Evolutionary conservation across 2,797 vertebrate genomes (phyloP).

Genomic region (Lophotriccus pileatus): DNA sequence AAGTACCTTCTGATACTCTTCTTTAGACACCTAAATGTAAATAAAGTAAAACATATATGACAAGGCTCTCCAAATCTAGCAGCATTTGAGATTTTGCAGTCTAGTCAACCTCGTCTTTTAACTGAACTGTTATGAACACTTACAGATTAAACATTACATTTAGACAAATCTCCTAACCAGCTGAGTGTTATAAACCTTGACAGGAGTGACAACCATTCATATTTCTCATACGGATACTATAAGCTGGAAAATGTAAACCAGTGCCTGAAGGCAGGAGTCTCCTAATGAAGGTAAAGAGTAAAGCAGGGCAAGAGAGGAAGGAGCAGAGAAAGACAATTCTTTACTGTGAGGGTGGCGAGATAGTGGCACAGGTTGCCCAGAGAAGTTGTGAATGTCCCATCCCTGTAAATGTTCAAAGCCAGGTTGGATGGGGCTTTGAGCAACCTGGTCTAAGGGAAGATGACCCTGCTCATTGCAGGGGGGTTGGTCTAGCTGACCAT

Average conservation of each 20-base stretch:
- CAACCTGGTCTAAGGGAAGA: accelerated
- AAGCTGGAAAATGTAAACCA: not conserved
- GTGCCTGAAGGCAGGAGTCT: not conserved
- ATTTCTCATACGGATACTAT: not conserved
- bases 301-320: not conserved
- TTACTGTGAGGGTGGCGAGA: not conserved
- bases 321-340: not conserved
- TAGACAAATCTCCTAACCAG: not conserved
- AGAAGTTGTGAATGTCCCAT: not conserved
- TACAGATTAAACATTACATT: not conserved
- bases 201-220: not conserved
- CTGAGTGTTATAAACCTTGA: not conserved
- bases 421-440: not conserved
- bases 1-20: not conserved
- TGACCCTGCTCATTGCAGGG: not conserved
- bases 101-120: not conserved
- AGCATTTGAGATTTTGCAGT: not conserved
- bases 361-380: not conserved
- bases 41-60: not conserved
- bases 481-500: not conserved
- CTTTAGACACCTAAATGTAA: not conserved
- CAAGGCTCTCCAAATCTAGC: not conserved
- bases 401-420: not conserved
- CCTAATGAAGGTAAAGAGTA: not conserved
- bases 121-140: not conserved